Evolutionary conservation across 2,797 vertebrate species (phyloP), one percentile per base, ranked within the genome.

Genomic region (Caiman crocodilus): DNA sequence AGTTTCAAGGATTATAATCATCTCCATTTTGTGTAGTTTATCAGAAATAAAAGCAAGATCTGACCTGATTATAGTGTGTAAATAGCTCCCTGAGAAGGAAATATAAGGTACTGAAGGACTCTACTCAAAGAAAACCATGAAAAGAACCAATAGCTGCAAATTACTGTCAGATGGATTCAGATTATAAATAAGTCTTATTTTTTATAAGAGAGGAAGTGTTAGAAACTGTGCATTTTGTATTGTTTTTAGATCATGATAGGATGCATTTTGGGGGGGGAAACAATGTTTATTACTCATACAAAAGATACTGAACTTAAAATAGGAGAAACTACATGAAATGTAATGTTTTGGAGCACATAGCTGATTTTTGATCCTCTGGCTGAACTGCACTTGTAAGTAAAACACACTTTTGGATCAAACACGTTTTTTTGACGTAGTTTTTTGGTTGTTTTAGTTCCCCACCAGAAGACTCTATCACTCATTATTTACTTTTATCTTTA

Each of bases 21-120:
- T 10, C 42, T 50, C 42, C 12, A 71, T 11, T 58, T 4, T 55
- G 13, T 14, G 76, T 57, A 63, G 75, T 4, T 73, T 59, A 6
- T 3, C 3, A 61, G 5, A 18, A 74, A 32, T 16, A 8, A 77
- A 4, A 71, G 61, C 23, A 79, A 60, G 42, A 23, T n/a, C 18
- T 5, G 3, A 78, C 13, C 20, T 18, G 20, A 5, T 82, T 30
- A 23, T 3, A 42, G 1, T 4, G 3, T 55, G 8, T 61, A 50
- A 55, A 28, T n/a, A 65, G 5, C 10, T 3, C 10, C 4, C 32
- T 7, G 1, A 65, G 26, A 80, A 65, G 3, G 50, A 13, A 23
- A 28, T 0, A 0, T 28, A 21, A 91, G 81, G 23, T 75, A 58
- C 1, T 60, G 73, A 64, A 73, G 9, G 42, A 8, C 0, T 4